A percentile compares a stretch with the other conserved stretches of the same genome.
These are phyloP conservation scores for Eristalis tenax DNA, from an alignment of 2,888 invertebrate species.

Conservation along the genomic window DNA sequence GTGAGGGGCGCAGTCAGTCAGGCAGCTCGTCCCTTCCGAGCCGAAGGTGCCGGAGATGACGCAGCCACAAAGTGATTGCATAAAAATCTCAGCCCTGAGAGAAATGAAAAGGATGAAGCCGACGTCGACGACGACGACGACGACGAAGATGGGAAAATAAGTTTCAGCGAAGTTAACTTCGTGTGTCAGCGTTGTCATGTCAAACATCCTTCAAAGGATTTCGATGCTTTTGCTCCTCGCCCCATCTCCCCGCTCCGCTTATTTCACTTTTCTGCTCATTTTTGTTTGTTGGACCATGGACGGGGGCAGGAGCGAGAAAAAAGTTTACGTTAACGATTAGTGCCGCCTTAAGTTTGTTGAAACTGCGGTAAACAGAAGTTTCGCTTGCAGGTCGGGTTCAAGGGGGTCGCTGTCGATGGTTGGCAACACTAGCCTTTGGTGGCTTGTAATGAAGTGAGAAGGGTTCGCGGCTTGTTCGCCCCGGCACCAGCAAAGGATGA, in stretches of 20 bases:
- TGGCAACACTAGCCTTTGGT: background rate
- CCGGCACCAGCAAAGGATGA: background rate
- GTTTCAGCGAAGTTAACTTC: constrained; percentile 41
- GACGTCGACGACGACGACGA: background rate
- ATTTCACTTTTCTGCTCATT: background rate
- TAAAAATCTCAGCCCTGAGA: constrained; percentile 23
- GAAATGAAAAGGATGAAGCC: background rate
- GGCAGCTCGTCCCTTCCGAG: background rate
- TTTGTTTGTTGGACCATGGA: background rate
- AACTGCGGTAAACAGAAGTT: constrained; percentile 42
- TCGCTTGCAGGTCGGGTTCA: constrained; percentile 20
- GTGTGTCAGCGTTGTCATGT: constrained; percentile 48
- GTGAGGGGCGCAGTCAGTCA: background rate
- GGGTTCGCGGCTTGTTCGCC: background rate
- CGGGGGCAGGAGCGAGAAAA: background rate
- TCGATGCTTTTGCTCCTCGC: constrained; percentile 9
- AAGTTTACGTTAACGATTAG: constrained; percentile 50
- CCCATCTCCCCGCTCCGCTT: constrained; percentile 9
- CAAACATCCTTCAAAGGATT: constrained; percentile 40
- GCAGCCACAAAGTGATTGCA: constrained; percentile 55
- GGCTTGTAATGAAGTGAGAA: constrained; percentile 5
- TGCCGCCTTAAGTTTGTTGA: constrained; percentile 20
- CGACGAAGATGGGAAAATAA: constrained; percentile 10
- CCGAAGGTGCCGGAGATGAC: constrained; percentile 33
- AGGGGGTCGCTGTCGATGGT: background rate